Conservation (phyloP, 2,888 invertebrate genomes). For the Tridacna gigas region DNA sequence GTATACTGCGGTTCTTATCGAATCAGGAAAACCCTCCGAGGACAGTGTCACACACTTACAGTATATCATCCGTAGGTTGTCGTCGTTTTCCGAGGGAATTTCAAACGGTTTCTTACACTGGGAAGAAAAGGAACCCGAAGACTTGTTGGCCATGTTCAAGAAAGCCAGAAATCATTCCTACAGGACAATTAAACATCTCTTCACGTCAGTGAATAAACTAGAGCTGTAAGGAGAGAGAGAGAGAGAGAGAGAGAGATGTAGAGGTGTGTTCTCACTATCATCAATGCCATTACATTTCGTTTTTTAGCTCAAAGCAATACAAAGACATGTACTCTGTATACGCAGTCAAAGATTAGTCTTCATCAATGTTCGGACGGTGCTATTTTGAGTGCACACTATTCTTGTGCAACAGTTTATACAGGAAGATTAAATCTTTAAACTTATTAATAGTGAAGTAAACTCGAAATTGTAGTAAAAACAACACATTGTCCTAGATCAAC, state of each 20-base stretch:
- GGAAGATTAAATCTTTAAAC: no score
- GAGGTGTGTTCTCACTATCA: no score
- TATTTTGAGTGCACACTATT: no score
- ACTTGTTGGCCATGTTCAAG: constrained; percentile 5
- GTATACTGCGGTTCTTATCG: constrained; percentile 5
- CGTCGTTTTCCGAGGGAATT: not conserved
- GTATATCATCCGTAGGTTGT: not conserved
- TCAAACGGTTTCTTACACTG: constrained; percentile 6
- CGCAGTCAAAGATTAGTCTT: no score
- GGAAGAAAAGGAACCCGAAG: not conserved
- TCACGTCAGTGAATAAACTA: not conserved
- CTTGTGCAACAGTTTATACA: no score
- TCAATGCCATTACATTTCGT: no score
- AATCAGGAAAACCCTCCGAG: not conserved
- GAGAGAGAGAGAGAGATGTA: not conserved
- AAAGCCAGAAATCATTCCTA: constrained; percentile 1
- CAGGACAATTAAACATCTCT: not conserved
- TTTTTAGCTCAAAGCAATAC: no score
- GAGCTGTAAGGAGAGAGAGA: constrained; percentile 5
- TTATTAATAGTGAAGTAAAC: no score
- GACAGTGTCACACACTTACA: not conserved
- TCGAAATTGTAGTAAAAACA: no score
- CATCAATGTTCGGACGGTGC: no score
- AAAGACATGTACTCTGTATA: no score
- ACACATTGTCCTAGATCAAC: no score